Percentiles rank a stretch among this genome's conserved stretches.
Conservation (phyloP, 2,888 invertebrate genomes). For the Plutella xylostella region DNA sequence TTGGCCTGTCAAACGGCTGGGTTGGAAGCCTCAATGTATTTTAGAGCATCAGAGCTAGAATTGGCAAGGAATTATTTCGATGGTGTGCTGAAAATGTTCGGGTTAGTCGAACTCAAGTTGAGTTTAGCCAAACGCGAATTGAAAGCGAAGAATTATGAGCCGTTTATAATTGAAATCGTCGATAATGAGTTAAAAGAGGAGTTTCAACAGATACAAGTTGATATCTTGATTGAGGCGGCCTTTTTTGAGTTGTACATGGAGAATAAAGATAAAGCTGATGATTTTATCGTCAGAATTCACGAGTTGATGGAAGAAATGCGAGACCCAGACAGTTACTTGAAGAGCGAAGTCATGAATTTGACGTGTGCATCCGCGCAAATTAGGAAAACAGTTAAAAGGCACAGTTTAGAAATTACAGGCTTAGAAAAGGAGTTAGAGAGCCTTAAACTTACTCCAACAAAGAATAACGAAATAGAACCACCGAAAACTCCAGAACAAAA, state of each 20-base stretch:
- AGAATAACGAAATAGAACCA: slow-evolving; percentile 15
- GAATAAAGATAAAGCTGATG: slow-evolving; percentile 30
- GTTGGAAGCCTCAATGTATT: slow-evolving; percentile 40
- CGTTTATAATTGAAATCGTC: slow-evolving; percentile 27
- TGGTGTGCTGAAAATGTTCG: slow-evolving; percentile 29
- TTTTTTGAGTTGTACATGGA: slow-evolving; percentile 35
- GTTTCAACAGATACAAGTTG: slow-evolving; percentile 26
- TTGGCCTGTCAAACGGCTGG: slow-evolving; percentile 28
- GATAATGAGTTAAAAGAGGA: slow-evolving; percentile 21
- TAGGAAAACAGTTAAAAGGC: slow-evolving; percentile 21
- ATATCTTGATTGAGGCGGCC: slow-evolving; percentile 36
- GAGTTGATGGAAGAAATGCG: slow-evolving; percentile 34
- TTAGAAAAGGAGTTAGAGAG: slow-evolving; percentile 24
- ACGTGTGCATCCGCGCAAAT: slow-evolving; percentile 33
- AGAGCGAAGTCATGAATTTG: slow-evolving; percentile 40
- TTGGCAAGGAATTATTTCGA: slow-evolving; percentile 45
- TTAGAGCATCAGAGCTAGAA: slow-evolving; percentile 33
- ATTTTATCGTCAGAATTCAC: slow-evolving; percentile 34
- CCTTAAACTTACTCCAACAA: slow-evolving; percentile 29
- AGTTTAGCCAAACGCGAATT: slow-evolving; percentile 17
- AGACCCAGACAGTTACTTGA: slow-evolving; percentile 24
- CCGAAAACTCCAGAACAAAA: slow-evolving; percentile 36
- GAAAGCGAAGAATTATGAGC: slow-evolving; percentile 21
- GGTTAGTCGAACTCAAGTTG: slow-evolving; percentile 26
- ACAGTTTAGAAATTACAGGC: background rate